Evolutionary conservation across 2,888 invertebrate species (phyloP).

Genomic region (Cheilosia pagana): DNA sequence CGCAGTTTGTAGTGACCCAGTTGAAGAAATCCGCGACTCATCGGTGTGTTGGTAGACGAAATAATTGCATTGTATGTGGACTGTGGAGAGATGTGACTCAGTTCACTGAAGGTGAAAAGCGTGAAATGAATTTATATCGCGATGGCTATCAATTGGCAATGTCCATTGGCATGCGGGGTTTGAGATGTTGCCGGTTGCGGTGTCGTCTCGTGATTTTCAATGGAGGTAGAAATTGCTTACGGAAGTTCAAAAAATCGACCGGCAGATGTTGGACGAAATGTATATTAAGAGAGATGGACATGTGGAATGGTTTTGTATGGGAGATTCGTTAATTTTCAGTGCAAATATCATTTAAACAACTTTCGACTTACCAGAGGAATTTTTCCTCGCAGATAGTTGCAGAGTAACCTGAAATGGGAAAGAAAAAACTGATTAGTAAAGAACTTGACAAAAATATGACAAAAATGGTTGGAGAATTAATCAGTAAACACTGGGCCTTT

Average conservation of each 20-base stretch:
- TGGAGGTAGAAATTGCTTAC: conserved; percentile 4
- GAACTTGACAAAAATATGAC: no score
- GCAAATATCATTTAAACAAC: no score
- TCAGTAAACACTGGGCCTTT: no score
- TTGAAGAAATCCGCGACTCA: conserved; percentile 28
- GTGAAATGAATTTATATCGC: conserved; percentile 45
- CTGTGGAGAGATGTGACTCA: conserved; percentile 27
- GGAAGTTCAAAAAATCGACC: neutral
- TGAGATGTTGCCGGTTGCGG: conserved; percentile 17
- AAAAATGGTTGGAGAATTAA: no score
- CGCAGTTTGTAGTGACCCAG: conserved; percentile 51
- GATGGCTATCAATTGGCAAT: conserved; percentile 33
- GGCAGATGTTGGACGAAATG: neutral
- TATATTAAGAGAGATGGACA: no score
- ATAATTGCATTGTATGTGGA: conserved; percentile 18
- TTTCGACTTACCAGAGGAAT: no score
- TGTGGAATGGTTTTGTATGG: no score
- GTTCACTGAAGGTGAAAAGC: conserved; percentile 44
- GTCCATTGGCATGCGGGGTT: conserved; percentile 23
- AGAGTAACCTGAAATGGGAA: no score
- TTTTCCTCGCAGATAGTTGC: no score
- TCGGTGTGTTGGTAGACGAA: conserved; percentile 33
- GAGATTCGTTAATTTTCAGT: no score
- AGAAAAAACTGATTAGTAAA: no score
- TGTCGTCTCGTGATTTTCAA: conserved; percentile 18